phyloP scores from a whole-genome alignment of 2,888 invertebrate genomes.

The Gisinianus flammeolus region DNA sequence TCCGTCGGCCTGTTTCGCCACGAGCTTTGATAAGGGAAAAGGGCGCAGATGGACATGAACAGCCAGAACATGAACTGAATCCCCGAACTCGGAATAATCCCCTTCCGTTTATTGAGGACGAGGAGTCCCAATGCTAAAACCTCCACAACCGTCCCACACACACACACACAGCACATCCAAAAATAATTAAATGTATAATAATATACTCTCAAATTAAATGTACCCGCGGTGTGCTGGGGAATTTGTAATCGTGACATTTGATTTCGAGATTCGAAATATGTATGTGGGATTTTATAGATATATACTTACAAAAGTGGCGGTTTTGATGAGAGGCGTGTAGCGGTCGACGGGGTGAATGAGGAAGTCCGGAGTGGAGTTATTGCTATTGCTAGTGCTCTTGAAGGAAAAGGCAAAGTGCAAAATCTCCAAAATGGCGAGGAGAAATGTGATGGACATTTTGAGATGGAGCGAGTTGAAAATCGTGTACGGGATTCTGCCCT shows the following conservation, averaged over 20 bases:
- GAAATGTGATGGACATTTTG: slow-evolving; percentile 32
- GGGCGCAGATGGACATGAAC: slow-evolving; percentile 73
- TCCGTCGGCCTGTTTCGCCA: slow-evolving; percentile 18
- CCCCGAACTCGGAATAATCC: slow-evolving; percentile 89
- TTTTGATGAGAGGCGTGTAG: slow-evolving; percentile 41
- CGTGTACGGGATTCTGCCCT: slow-evolving; percentile 50
- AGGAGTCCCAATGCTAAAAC: slow-evolving; percentile 69
- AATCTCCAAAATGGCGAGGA: slow-evolving; percentile 41
- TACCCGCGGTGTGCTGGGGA: no score
- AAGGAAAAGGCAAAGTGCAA: background rate
- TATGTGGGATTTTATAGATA: no score
- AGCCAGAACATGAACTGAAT: slow-evolving; percentile 91
- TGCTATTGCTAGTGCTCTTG: no score
- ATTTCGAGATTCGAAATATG: no score
- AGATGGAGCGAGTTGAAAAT: slow-evolving; percentile 58
- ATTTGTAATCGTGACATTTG: no score
- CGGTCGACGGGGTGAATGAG: slow-evolving; percentile 43
- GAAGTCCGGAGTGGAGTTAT: background rate
- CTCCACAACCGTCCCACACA: no score
- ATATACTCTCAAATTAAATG: no score
- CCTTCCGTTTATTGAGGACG: slow-evolving; percentile 80
- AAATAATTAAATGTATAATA: no score
- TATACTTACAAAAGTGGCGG: slow-evolving; percentile 45
- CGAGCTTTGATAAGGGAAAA: slow-evolving; percentile 69
- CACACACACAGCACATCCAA: background rate